Percentiles rank a stretch among this genome's conserved stretches.
These are phyloP conservation scores for Caenorhabditis plicata DNA, from an alignment of 2,888 invertebrate genomes.

Conservation along the genomic window DNA sequence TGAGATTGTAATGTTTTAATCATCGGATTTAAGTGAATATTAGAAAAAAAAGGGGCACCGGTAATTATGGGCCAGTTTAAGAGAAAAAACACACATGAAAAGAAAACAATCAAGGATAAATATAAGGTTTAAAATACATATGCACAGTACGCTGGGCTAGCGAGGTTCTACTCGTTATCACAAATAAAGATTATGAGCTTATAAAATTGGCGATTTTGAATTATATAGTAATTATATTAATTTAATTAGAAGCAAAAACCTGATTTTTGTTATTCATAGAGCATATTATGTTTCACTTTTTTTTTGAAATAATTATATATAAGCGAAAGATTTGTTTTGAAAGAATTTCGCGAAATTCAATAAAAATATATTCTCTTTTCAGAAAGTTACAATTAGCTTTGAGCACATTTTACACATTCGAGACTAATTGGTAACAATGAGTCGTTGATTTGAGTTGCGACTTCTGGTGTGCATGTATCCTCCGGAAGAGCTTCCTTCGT, in stretches of 20 bases:
- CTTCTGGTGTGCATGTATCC: constrained; percentile 48
- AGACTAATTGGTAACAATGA: constrained; percentile 56
- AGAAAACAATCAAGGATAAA: constrained; percentile 12
- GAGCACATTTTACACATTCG: constrained; percentile 57
- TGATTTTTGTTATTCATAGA: no score
- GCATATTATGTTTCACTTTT: no score
- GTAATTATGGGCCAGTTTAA: constrained; percentile 24
- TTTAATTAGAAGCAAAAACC: no score
- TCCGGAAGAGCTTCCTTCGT: constrained; percentile 29
- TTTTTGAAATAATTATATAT: no score
- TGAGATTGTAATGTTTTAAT: constrained; percentile 19
- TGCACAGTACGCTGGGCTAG: no score
- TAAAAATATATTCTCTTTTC: no score
- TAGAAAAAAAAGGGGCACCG: constrained; percentile 25
- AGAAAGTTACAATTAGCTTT: not conserved
- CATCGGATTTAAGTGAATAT: constrained; percentile 29
- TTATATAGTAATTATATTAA: no score
- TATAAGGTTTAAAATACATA: no score
- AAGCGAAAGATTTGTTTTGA: no score
- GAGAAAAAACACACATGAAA: constrained; percentile 2
- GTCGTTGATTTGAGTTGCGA: constrained; percentile 52
- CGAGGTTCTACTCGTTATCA: constrained; percentile 23
- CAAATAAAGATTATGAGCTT: constrained; percentile 7
- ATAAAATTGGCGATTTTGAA: constrained; percentile 6
- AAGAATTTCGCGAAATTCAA: no score